phyloP scores from a whole-genome alignment of 2,797 vertebrate species.

The Lepilemur septentrionalis region DNA sequence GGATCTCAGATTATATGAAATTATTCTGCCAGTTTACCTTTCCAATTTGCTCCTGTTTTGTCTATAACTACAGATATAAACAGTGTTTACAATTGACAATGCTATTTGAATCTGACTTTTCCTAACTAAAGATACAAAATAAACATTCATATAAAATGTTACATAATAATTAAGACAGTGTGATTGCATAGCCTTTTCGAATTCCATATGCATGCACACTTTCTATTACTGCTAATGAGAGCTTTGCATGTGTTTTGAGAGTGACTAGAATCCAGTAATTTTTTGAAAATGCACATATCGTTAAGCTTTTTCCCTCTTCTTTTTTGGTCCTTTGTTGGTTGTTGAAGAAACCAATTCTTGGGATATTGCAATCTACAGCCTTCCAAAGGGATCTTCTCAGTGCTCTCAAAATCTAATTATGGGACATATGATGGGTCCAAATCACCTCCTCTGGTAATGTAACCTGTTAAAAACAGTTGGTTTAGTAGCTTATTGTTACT shows the following conservation, averaged over 20 bases:
- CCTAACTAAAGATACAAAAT: background rate
- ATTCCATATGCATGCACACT: background rate
- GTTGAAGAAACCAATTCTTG: slow-evolving; percentile 21
- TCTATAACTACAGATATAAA: background rate
- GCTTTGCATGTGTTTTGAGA: background rate
- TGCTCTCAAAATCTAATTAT: slow-evolving; percentile 35
- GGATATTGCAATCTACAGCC: background rate
- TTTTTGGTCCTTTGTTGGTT: background rate
- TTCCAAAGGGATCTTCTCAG: background rate
- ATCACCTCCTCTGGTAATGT: slow-evolving; percentile 3
- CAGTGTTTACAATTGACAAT: background rate
- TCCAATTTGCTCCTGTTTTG: background rate
- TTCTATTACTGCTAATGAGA: background rate
- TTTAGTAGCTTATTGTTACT: background rate
- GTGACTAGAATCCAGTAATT: background rate
- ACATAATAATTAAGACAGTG: background rate
- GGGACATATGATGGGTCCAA: background rate
- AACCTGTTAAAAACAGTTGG: background rate
- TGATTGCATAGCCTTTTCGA: background rate
- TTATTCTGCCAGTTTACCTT: background rate
- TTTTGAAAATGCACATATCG: slow-evolving; percentile 43
- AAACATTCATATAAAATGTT: background rate
- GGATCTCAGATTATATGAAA: background rate
- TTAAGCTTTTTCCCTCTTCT: background rate
- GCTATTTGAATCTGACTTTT: background rate